Base-by-base conservation (phyloP, 2,113 vertebrate genomes). In the Heterotis niloticus region DNA sequence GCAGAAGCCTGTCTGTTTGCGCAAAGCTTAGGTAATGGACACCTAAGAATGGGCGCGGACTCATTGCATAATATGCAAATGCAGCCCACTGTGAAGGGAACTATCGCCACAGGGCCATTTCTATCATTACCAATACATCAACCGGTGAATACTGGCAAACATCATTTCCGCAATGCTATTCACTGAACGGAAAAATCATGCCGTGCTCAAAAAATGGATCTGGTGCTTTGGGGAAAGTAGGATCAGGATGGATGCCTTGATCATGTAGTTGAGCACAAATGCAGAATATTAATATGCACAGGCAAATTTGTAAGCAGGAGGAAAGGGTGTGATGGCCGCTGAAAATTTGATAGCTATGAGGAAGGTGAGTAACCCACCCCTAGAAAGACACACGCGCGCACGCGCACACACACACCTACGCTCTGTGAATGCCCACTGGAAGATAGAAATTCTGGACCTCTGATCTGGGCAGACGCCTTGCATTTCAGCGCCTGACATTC, bases 151-250 rank as follows among this genome's bases (percentile, higher is more conserved):
- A 10, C 26, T 28, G 72, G 34, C 72, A 75, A 75, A 75, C 28
- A 29, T 24, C 54, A 75, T 75, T 75, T 26, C 72, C 16, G 13
- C 59, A 57, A 74, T n/a, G 54, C 20, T 52, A 74, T 12, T 74
- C 54, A 14, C 72, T 60, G 26, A 23, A 16, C 23, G 5, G 72
- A 56, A 75, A 44, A 54, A 75, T 75, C 54, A 29, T 10, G 23
- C 72, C 59, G 72, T 60, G 23, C 72, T 75, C 23, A 26, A 75
- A 75, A 44, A 75, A 59, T 60, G 72, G 52, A 75, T 75, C 28
- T 28, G 72, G 72, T 75, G 72, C 26, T 75, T 75, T 13, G 72
- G 52, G 72, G 59, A 59, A 75, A 54, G 10, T 17, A 7, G 56
- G 17, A 14, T 13, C 16, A 28, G 59, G 72, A 60, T 60, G 57